Percentiles rank a stretch among this genome's conserved stretches.
phyloP scores from a whole-genome alignment of 1,140 invertebrate genomes.

The Nomia melanderi region DNA sequence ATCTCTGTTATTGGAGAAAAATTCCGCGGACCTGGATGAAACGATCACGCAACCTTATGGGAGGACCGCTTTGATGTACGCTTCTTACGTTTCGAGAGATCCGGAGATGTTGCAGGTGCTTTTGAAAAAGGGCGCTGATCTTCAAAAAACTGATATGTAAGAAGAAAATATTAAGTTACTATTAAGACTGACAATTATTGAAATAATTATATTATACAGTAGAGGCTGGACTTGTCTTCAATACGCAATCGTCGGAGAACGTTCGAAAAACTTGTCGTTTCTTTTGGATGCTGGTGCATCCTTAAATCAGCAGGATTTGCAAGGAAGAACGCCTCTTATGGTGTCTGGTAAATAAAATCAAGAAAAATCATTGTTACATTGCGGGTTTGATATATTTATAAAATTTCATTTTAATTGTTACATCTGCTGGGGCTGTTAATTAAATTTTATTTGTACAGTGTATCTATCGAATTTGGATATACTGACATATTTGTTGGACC shows the following conservation, averaged over 20 bases:
- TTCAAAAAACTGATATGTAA: constrained; percentile 49
- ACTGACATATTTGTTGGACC: constrained; percentile 48
- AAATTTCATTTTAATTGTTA: too few relatives aligned
- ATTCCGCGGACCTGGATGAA: constrained; percentile 35
- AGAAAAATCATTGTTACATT: neutral
- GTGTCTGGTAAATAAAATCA: constrained; percentile 46
- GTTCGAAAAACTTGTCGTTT: constrained; percentile 68
- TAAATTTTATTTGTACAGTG: constrained; percentile 37
- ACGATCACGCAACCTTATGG: constrained; percentile 54
- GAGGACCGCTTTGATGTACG: constrained; percentile 63
- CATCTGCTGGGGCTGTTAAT: constrained; percentile 35
- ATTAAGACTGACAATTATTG: neutral
- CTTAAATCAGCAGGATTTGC: constrained; percentile 64
- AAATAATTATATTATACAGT: constrained; percentile 28
- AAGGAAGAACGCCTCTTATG: constrained; percentile 65
- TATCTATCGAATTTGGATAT: constrained; percentile 57
- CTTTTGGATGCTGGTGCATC: constrained; percentile 74
- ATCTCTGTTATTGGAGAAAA: constrained; percentile 44
- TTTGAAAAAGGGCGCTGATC: constrained; percentile 56
- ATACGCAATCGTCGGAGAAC: constrained; percentile 56
- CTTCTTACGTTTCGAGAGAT: constrained; percentile 40
- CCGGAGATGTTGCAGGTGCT: constrained; percentile 53
- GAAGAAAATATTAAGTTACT: neutral
- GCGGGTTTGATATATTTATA: too few relatives aligned
- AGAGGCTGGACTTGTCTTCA: constrained; percentile 57